Evolutionary conservation across 1,140 invertebrate species (phyloP).

Genomic region (Tyrophagus putrescentiae): DNA sequence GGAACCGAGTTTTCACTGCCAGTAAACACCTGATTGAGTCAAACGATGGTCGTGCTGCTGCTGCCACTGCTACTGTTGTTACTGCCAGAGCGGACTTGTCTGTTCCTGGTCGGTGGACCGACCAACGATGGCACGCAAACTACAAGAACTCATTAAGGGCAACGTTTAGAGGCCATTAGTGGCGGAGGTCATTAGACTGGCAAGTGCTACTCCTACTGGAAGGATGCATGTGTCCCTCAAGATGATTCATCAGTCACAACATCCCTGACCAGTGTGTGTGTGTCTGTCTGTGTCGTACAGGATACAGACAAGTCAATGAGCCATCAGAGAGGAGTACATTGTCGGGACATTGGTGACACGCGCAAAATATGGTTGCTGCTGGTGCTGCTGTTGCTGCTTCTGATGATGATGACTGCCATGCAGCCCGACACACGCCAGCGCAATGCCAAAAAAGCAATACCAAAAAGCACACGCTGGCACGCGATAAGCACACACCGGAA

Average conservation of each 20-base stretch:
- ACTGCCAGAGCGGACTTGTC: not conserved
- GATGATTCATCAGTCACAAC: too few relatives aligned
- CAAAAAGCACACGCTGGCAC: not conserved
- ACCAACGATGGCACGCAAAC: not conserved
- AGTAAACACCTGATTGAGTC: conserved; percentile 12
- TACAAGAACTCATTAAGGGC: conserved; percentile 2
- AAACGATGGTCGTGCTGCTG: too few relatives aligned
- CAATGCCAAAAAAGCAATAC: too few relatives aligned
- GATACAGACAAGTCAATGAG: not conserved
- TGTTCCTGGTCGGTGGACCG: not conserved
- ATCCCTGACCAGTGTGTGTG: too few relatives aligned
- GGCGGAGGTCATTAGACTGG: not conserved
- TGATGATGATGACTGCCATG: too few relatives aligned
- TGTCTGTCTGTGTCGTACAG: not conserved
- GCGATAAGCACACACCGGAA: conserved; percentile 15
- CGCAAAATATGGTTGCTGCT: too few relatives aligned
- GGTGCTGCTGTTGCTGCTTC: too few relatives aligned
- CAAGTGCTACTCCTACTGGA: not conserved
- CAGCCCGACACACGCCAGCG: not conserved
- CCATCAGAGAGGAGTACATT: too few relatives aligned
- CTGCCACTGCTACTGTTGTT: too few relatives aligned
- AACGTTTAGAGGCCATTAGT: conserved; percentile 6
- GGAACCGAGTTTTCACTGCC: not conserved
- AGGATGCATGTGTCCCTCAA: conserved; percentile 4
- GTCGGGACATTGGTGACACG: too few relatives aligned